Conservation (phyloP, 1,140 invertebrate species). For the Leptopilina clavipes region DNA sequence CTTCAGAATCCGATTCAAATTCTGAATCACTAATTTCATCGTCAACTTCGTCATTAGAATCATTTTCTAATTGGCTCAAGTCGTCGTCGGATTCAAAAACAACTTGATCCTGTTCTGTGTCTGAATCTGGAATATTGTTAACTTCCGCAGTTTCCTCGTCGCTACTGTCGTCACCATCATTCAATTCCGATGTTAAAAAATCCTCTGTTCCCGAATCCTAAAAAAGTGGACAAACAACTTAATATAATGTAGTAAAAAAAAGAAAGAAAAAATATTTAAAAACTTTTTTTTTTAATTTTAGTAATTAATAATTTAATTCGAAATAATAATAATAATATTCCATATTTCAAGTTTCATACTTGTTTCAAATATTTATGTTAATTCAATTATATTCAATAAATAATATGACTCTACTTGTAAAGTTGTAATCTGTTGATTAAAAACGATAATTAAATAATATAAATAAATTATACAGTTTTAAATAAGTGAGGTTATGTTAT, state of each 20-base stretch:
- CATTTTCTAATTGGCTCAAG: constrained; percentile 67
- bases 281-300: no score
- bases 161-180: constrained; percentile 74
- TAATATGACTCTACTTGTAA: no score
- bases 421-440: neutral
- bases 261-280: constrained; percentile 18
- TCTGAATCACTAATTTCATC: constrained; percentile 42
- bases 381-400: no score
- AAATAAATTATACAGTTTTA: no score
- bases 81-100: constrained; percentile 73
- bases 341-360: no score
- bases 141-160: constrained; percentile 75
- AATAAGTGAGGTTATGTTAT: no score
- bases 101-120: constrained; percentile 72
- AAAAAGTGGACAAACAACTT: constrained; percentile 39
- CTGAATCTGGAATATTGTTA: constrained; percentile 69
- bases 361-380: no score
- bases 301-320: no score
- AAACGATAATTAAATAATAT: no score
- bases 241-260: no score
- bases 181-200: constrained; percentile 60
- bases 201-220: constrained; percentile 66
- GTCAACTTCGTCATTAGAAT: constrained; percentile 57
- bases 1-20: constrained; percentile 51
- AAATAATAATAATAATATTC: no score